Evolutionary conservation across 2,113 vertebrate genomes (phyloP), one percentile per base, ranked within the genome.

Genomic region (Addax nasomaculatus): DNA sequence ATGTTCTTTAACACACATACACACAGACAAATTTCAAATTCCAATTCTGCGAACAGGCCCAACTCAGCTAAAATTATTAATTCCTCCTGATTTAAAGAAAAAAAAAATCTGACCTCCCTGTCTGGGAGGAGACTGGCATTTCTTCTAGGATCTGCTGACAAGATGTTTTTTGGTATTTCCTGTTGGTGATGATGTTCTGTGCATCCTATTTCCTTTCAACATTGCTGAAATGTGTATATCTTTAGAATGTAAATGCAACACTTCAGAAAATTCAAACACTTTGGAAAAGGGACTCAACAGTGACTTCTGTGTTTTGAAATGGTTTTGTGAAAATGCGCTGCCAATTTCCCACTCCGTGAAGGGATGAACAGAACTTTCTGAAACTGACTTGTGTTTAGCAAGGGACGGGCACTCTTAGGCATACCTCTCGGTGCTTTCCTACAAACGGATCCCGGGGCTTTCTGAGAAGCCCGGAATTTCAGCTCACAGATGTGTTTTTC

Each of bases 401-500:
- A 97, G 97, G 97, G 97, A 95, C n/a, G 85, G 96, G 96, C 98
- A 97, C 98, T 98, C 98, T 98, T 97, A 97, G 98, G 98, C 98
- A 97, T 98, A 98, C 97, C 98, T 98, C 90, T 98, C 86, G 97
- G 98, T 98, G 98, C 98, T 99, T 98, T 98, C 98, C 97, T 96
- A 92, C 96, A 83, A 98, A 96, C 0, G 33, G 78, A 90, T 95
- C 93, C 92, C 19, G 25, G 96, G 97, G 98, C 97, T 98, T 98
- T 96, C 83, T 73, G 93, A 97, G 47, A 95, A 98, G 94, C 92
- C 90, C 97, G 93, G 96, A 97, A 96, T 93, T 98, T 96, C 96
- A 97, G 92, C 98, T 98, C 97, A 96, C 96, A 96, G 98, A 98
- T 98, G 97, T 98, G 97, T 98, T 98, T 98, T 98, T 98, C 98